These are phyloP conservation scores for Pterostichus niger DNA, from an alignment of 2,888 invertebrate genomes.

Conservation along the genomic window DNA sequence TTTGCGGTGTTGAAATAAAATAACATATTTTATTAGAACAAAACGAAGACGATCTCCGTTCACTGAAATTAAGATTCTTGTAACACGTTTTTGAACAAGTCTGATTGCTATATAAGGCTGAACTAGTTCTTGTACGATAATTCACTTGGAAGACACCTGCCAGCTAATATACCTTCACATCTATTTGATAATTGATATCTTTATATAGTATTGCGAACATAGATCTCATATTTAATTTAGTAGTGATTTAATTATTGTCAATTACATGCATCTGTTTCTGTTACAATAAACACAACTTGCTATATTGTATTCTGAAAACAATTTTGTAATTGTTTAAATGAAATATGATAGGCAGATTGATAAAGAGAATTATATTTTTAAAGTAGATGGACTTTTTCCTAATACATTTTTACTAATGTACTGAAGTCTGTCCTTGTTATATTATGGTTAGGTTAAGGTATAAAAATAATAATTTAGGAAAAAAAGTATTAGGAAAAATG, in stretches of 20 bases:
- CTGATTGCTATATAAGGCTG: conserved; percentile 40
- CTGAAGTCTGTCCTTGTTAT: too few species aligned
- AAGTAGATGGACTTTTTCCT: too few species aligned
- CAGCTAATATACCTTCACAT: conserved; percentile 26
- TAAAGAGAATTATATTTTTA: too few species aligned
- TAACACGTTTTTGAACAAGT: conserved; percentile 33
- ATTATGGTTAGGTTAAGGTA: too few species aligned
- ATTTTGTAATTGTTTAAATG: too few species aligned
- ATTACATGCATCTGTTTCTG: not conserved
- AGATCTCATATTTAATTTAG: not conserved
- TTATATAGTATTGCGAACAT: conserved; percentile 28
- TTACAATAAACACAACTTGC: too few species aligned
- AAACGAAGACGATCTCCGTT: conserved; percentile 42
- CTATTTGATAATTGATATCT: conserved; percentile 52
- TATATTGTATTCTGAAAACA: too few species aligned
- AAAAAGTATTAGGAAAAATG: too few species aligned
- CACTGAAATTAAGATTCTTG: conserved; percentile 52
- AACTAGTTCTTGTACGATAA: conserved; percentile 47
- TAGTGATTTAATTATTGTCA: too few species aligned
- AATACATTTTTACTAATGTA: too few species aligned
- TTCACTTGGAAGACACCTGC: conserved; percentile 50
- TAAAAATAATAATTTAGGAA: too few species aligned
- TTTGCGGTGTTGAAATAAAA: conserved; percentile 33
- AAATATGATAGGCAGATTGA: too few species aligned
- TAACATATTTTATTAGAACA: conserved; percentile 46